These are phyloP conservation scores for Entomobrya multifasciata DNA, from an alignment of 2,888 invertebrate genomes.

Conservation along the genomic window DNA sequence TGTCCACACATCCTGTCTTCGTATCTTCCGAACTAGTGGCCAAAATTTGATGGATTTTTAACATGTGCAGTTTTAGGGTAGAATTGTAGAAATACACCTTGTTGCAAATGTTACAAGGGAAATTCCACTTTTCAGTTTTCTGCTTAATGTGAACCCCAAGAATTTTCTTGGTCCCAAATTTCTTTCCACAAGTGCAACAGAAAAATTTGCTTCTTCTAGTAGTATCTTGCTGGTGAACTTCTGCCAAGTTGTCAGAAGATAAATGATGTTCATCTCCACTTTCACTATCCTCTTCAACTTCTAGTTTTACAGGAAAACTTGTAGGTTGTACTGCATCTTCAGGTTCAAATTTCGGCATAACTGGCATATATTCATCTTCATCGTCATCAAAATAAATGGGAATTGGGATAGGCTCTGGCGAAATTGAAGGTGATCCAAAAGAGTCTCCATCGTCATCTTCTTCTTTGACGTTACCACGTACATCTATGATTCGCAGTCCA, in stretches of 20 bases:
- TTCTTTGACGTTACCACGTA: background rate
- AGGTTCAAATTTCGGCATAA: background rate
- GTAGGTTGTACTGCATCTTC: background rate
- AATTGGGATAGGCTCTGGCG: background rate
- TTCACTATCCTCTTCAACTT: background rate
- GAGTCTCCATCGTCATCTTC: background rate
- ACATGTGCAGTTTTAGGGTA: background rate
- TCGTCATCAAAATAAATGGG: background rate
- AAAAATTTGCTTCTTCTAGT: background rate
- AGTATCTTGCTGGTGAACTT: background rate
- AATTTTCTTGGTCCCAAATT: background rate
- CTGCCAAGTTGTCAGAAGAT: background rate
- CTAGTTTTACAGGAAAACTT: too few species aligned
- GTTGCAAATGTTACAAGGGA: background rate
- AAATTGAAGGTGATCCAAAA: background rate
- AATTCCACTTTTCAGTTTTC: background rate
- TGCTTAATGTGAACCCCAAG: background rate
- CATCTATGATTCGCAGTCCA: too few species aligned
- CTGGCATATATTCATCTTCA: background rate
- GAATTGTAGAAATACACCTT: background rate
- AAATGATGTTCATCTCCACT: background rate
- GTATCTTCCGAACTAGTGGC: background rate
- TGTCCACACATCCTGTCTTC: background rate
- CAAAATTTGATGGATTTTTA: background rate
- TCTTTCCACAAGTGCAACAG: background rate